Evolutionary conservation across 2,888 invertebrate genomes (phyloP).

Genomic region (Galeopsomyia nigrocyanea): DNA sequence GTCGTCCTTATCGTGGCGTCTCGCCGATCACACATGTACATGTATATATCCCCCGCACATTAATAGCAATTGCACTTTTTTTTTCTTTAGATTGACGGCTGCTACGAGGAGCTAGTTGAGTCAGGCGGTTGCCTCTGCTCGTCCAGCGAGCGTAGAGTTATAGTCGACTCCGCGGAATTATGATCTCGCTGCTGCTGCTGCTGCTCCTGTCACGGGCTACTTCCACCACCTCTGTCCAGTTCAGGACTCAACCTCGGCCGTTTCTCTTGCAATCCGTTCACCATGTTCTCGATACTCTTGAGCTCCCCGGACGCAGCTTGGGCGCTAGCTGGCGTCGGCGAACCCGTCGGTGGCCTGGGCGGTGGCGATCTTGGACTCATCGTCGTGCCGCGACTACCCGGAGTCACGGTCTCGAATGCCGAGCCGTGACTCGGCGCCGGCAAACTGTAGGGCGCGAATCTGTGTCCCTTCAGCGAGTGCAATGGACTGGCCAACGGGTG

Average conservation of each 20-base stretch:
- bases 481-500: slow-evolving; percentile 80
- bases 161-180: no score
- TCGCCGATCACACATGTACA: no score
- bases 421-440: slow-evolving; percentile 83
- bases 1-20: background rate
- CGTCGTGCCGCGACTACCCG: slow-evolving; percentile 73
- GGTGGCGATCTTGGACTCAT: slow-evolving; percentile 76
- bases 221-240: slow-evolving; percentile 62
- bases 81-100: slow-evolving; percentile 33
- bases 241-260: no score
- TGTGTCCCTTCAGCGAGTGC: slow-evolving; percentile 80
- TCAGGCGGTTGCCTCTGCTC: slow-evolving; percentile 50
- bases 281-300: slow-evolving; percentile 97
- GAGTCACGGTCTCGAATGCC: slow-evolving; percentile 92
- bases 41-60: background rate
- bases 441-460: slow-evolving; percentile 92
- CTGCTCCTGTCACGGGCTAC: slow-evolving; percentile 67
- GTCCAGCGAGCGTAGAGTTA: slow-evolving; percentile 47
- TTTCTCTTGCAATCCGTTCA: slow-evolving; percentile 87
- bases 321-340: slow-evolving; percentile 72
- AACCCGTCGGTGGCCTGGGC: slow-evolving; percentile 73
- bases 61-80: background rate
- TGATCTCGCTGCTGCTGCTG: background rate
- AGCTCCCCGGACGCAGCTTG: slow-evolving; percentile 80
- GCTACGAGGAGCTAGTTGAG: slow-evolving; percentile 55